Percentiles rank a stretch among this genome's conserved stretches.
Evolutionary conservation across 2,797 vertebrate genomes (phyloP).

Genomic region (Myoxocephalus aenaeus): DNA sequence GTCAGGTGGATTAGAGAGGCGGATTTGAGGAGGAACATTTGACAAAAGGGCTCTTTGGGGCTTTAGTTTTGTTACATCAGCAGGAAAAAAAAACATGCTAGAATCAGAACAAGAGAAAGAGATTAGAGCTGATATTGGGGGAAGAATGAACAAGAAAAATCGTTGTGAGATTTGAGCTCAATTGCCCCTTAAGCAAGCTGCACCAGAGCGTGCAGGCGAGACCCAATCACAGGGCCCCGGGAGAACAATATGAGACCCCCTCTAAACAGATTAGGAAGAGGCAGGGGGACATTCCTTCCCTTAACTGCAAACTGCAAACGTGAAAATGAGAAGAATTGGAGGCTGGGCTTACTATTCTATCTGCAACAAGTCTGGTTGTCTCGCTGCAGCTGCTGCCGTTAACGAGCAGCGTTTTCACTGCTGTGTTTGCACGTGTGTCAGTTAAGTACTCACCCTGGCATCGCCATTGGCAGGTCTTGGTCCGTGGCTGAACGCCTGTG

Average conservation of each 20-base stretch:
- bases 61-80: constrained; percentile 73
- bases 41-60: constrained; percentile 49
- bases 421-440: background rate
- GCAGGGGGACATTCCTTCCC: constrained; percentile 75
- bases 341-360: constrained; percentile 24
- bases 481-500: constrained; percentile 92
- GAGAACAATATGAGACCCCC: constrained; percentile 70
- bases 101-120: constrained; percentile 57
- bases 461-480: constrained; percentile 91
- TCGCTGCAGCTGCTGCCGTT: constrained; percentile 32
- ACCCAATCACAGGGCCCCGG: constrained; percentile 47
- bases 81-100: constrained; percentile 72
- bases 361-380: constrained; percentile 13
- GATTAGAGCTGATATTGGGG: constrained; percentile 66
- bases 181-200: constrained; percentile 60
- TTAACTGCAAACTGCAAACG: constrained; percentile 68
- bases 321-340: constrained; percentile 45
- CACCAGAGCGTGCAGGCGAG: constrained; percentile 51
- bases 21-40: constrained; percentile 66
- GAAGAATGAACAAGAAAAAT: constrained; percentile 48
- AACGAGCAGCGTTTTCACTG: constrained; percentile 24
- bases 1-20: constrained; percentile 26
- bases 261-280: constrained; percentile 72
- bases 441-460: constrained; percentile 88
- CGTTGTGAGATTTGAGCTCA: constrained; percentile 58